Percentiles rank a stretch among this genome's conserved stretches.
phyloP scores from a whole-genome alignment of 2,113 vertebrate species.

The Cyrtonyx montezumae region DNA sequence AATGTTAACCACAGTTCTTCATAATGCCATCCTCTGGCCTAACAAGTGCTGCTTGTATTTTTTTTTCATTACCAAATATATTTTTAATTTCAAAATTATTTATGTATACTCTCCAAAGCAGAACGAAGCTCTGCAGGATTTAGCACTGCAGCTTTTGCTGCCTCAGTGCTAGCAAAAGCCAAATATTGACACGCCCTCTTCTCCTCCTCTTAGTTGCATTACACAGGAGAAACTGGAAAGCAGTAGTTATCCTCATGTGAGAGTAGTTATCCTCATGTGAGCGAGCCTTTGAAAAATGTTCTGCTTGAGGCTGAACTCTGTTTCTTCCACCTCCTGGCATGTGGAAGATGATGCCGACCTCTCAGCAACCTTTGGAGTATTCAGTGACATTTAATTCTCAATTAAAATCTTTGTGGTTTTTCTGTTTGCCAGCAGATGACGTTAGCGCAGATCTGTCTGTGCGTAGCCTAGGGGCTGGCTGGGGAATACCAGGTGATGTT shows the following conservation, averaged over 20 bases:
- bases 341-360: neutral
- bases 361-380: neutral
- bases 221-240: neutral
- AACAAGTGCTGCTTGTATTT: neutral
- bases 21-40: neutral
- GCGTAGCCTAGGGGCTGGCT: neutral
- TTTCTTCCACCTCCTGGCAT: neutral
- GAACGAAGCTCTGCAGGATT: neutral
- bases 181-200: neutral
- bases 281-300: neutral
- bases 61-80: neutral
- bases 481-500: neutral
- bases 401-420: neutral
- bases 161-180: neutral
- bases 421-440: neutral
- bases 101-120: neutral
- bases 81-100: neutral
- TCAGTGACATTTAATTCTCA: slow-evolving; percentile 1
- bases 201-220: neutral
- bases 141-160: neutral
- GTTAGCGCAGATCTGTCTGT: neutral
- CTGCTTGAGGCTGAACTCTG: neutral
- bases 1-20: neutral
- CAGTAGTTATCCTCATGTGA: accelerated
- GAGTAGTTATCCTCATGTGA: accelerated